Base-by-base conservation (phyloP, 2,888 invertebrate species). In the Melipona beecheii region DNA sequence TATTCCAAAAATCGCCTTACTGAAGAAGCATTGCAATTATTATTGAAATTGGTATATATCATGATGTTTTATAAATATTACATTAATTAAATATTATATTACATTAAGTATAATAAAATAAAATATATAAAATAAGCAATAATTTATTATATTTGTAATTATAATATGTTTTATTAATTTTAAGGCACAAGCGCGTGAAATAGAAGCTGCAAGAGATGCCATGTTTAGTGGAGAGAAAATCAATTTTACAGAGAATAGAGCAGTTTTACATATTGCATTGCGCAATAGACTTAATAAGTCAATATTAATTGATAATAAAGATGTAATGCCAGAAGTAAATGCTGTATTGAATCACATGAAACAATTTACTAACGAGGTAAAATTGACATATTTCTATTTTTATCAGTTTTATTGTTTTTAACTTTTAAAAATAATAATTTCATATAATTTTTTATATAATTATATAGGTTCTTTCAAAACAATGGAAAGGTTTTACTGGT, bases 171-270 rank as follows among this genome's bases (percentile, higher is more conserved):
- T 17, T 36, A 78, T 75, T 31, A 56, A 64, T 71, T 56, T 84
- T 5, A 87, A 97, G 96, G 97, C 96, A 9, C 95, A 95, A 89
- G 96, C 96, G 65, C 96, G 99, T 21, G 97, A 97, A 90, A 97
- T 99, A 54, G 97, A 97, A 92, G 96, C 97, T 90, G 97, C 98
- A 50, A 96, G 99, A 86, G 97, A 98, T 95, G 97, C 97, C 49
- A 99, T 99, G 99, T 99, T 97, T 91, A 94, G 95, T 84, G 99
- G 99, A n/a, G 96, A 98, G 92, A 98, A 98, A 94, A 99, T 99
- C 87, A 99, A 99, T 95, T 98, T 99, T 93, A 99, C 99, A 0
- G 99, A 99, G 95, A 96, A 98, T 93, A 96, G 99, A 76, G 98
- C 99, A 24, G 99, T 99, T 0, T 95, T 99, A 15, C 99, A 99